Conservation (phyloP, 2,888 invertebrate genomes). For the Scelioninae gen. 1 region DNA sequence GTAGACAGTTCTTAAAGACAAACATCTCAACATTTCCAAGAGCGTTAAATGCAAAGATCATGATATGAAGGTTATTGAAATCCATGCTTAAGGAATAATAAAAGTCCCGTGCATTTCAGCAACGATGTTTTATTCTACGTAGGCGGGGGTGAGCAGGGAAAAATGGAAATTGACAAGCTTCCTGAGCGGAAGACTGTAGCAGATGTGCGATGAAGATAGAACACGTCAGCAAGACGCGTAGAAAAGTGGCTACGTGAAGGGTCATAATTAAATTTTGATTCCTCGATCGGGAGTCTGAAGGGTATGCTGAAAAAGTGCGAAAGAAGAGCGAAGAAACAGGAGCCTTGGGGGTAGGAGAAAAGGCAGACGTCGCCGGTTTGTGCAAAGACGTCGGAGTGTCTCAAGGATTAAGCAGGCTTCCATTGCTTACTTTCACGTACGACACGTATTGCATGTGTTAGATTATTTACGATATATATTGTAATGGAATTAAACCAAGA, state of each 20-base stretch:
- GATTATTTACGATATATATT: not conserved
- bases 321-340: slow-evolving; percentile 52
- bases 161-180: no score
- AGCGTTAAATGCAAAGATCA: slow-evolving; percentile 60
- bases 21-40: slow-evolving; percentile 42
- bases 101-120: no score
- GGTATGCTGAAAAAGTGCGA: slow-evolving; percentile 41
- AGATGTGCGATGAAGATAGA: no score
- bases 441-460: not conserved
- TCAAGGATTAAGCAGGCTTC: slow-evolving; percentile 15
- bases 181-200: no score
- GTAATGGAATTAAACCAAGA: not conserved
- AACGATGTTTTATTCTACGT: no score
- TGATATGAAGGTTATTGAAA: slow-evolving; percentile 62
- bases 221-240: no score
- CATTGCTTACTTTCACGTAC: slow-evolving; percentile 1
- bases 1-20: slow-evolving; percentile 42
- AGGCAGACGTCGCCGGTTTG: slow-evolving; percentile 33
- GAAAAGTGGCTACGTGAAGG: no score
- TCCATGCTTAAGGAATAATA: slow-evolving; percentile 58
- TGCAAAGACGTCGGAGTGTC: slow-evolving; percentile 31
- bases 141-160: no score
- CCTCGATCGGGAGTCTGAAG: slow-evolving; percentile 69
- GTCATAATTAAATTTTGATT: no score
- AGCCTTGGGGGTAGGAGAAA: slow-evolving; percentile 12